Evolutionary conservation across 1,140 invertebrate species (phyloP).

Genomic region (Brachionus plicatilis): DNA sequence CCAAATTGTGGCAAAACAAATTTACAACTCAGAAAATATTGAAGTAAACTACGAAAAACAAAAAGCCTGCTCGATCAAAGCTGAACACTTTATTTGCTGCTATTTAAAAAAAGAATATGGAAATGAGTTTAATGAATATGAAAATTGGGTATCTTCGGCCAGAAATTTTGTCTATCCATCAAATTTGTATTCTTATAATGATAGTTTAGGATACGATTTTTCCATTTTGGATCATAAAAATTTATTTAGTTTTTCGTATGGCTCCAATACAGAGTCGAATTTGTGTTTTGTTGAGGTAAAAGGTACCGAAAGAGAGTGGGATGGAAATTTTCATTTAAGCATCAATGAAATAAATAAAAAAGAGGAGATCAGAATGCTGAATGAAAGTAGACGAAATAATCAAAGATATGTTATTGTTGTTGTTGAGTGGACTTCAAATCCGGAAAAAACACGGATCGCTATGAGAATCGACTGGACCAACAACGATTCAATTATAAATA

Average conservation of each 20-base stretch:
- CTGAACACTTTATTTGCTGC: constrained; percentile 11
- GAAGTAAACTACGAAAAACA: neutral
- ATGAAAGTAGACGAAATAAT: neutral
- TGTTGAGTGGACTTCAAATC: neutral
- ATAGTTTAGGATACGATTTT: constrained; percentile 29
- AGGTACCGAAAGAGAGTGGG: constrained; percentile 2
- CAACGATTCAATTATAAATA: neutral
- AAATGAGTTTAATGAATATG: neutral
- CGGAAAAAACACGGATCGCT: neutral
- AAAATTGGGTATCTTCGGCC: constrained; percentile 15
- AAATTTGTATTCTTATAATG: neutral
- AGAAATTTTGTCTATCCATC: neutral
- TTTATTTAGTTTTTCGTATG: neutral
- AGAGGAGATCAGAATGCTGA: neutral
- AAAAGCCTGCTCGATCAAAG: neutral
- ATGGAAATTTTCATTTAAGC: constrained; percentile 17
- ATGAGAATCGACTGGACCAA: neutral
- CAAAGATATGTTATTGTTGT: neutral
- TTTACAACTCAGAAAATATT: neutral
- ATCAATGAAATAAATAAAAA: constrained; percentile 23
- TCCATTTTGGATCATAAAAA: neutral
- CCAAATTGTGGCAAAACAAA: neutral
- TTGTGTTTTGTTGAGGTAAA: constrained; percentile 27
- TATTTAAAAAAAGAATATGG: constrained; percentile 2
- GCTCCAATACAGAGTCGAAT: neutral